A percentile compares a stretch with the other conserved stretches of the same genome.
phyloP scores from a whole-genome alignment of 2,888 invertebrate genomes.

The Leucophora obtusa region DNA sequence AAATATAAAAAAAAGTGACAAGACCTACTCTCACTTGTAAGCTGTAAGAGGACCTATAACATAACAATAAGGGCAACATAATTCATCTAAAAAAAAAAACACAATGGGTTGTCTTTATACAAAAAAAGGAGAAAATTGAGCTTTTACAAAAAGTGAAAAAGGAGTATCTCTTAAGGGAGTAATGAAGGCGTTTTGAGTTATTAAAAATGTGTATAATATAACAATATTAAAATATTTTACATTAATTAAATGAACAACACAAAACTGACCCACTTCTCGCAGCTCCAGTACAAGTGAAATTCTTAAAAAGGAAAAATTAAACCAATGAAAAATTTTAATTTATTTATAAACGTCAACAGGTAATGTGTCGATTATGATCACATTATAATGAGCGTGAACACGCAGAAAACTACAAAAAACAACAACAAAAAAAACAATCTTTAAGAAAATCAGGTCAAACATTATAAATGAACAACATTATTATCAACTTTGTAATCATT shows the following conservation, averaged over 20 bases:
- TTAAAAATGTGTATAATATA: background rate
- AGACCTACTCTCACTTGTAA: conserved; percentile 23
- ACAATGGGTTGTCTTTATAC: conserved; percentile 29
- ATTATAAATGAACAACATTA: conserved; percentile 26
- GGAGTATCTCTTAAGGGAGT: background rate
- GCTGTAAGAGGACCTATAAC: background rate
- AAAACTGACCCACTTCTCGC: conserved; percentile 43
- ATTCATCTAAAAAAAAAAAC: conserved; percentile 4
- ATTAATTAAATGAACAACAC: background rate
- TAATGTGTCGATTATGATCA: conserved; percentile 72
- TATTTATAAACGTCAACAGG: conserved; percentile 69
- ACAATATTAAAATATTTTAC: background rate
- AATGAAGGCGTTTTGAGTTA: background rate
- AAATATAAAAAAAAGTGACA: too few species aligned
- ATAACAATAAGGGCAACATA: conserved; percentile 5
- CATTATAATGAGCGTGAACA: conserved; percentile 62
- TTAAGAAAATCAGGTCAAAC: conserved; percentile 42
- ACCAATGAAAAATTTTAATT: conserved; percentile 36
- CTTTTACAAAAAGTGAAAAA: background rate
- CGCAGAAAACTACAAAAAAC: conserved; percentile 17
- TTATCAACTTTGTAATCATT: conserved; percentile 16
- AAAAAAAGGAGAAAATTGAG: background rate
- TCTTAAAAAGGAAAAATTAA: background rate
- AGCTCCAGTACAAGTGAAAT: conserved; percentile 33
- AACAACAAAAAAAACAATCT: background rate